These are phyloP conservation scores for Polyploca ridens DNA, from an alignment of 2,888 invertebrate species.

Conservation along the genomic window DNA sequence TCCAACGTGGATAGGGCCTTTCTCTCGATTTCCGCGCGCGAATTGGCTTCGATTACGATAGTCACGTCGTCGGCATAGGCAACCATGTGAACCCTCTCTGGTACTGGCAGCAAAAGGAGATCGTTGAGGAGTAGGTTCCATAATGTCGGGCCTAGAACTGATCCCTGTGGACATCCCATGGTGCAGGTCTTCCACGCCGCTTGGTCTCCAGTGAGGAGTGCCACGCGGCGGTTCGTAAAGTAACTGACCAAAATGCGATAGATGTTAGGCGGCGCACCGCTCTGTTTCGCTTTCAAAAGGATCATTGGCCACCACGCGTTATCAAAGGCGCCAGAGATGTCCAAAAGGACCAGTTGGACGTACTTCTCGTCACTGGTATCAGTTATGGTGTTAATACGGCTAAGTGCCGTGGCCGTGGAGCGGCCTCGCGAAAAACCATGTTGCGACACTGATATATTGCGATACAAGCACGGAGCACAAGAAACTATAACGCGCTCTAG, in stretches of 20 bases:
- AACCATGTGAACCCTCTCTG: slow-evolving; percentile 19
- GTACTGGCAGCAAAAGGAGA: slow-evolving; percentile 29
- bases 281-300: slow-evolving; percentile 32
- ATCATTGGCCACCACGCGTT: slow-evolving; percentile 53
- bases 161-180: slow-evolving; percentile 39
- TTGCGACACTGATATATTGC: slow-evolving; percentile 29
- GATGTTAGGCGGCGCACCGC: slow-evolving; percentile 35
- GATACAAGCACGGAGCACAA: slow-evolving; percentile 25
- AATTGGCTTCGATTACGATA: slow-evolving; percentile 27
- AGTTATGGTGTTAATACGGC: not conserved
- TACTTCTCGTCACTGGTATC: slow-evolving; percentile 19
- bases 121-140: slow-evolving; percentile 40
- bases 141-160: slow-evolving; percentile 28
- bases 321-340: slow-evolving; percentile 45
- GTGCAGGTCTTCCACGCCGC: slow-evolving; percentile 25
- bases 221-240: slow-evolving; percentile 28
- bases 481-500: slow-evolving; percentile 35
- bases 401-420: slow-evolving; percentile 38
- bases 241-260: slow-evolving; percentile 35
- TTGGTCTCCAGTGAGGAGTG: slow-evolving; percentile 25
- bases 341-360: slow-evolving; percentile 34
- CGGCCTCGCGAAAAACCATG: slow-evolving; percentile 41
- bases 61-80: slow-evolving; percentile 41
- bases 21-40: slow-evolving; percentile 21
- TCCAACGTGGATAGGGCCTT: slow-evolving; percentile 16